Evolutionary conservation across 2,888 invertebrate species (phyloP), one percentile per base, ranked within the genome.

Genomic region (Xylota segnis): DNA sequence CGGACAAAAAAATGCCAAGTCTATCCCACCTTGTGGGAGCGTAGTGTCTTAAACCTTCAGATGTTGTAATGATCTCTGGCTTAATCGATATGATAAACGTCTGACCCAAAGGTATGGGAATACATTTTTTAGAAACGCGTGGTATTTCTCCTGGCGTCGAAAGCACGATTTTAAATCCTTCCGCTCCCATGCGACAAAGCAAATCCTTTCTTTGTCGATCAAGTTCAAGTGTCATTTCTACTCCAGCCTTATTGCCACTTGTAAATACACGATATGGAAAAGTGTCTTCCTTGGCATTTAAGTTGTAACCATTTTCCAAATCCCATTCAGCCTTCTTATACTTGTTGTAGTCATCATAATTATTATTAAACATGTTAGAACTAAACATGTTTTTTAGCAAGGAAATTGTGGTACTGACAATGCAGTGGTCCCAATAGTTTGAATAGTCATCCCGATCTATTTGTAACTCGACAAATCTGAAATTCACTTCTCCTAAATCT

Each of bases 21-120:
- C 9, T 37, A 4, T 7, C 12, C 29, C 32, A 90, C 90, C 90
- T 93, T 90, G 93, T 92, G 0, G 96, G 94, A 70, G 94, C 93
- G 87, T 96, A 96, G 70, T 94, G 93, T 88, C 92, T 93, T 5
- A 96, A 91, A 23, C 95, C 95, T 70, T 94, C 94, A 0, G 95
- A 95, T 2, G 96, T 96, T 2, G 95, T 95, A 93, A 96, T 96
- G 94, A 96, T 96, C 90, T 95, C 95, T 0, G 96, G 96, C 90
- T 95, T 95, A 10, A 96, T 94, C 0, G 95, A 94, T 0, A 95
- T 95, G 0, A 95, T 93, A 0, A 96, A 94, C 91, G 96, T 96
- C 90, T 95, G 95, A 74, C 95, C 94, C 74, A 95, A 91, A 9
- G 96, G 95, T 9, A 95, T 94, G 68, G 96, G 93, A 90, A 96